Evolutionary conservation across 2,113 vertebrate genomes (phyloP).

Genomic region (Sinocyclocheilus maitianheensis): DNA sequence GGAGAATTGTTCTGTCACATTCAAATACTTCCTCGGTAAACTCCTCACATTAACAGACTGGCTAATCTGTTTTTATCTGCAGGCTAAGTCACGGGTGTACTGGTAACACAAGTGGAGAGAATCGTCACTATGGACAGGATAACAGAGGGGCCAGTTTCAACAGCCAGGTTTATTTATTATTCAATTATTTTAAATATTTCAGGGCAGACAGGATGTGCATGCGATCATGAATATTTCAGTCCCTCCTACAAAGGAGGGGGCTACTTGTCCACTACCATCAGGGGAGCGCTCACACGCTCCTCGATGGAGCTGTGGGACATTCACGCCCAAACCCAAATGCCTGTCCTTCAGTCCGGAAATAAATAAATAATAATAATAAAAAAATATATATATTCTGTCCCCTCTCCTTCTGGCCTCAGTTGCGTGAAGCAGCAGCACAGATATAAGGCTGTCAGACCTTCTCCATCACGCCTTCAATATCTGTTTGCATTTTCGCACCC

Average conservation of each 20-base stretch:
- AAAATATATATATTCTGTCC: neutral
- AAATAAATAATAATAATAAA: neutral
- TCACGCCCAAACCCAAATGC: constrained; percentile 26
- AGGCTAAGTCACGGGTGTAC: constrained; percentile 63
- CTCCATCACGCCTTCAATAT: constrained; percentile 7
- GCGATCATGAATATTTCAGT: constrained; percentile 71
- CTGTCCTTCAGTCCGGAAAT: constrained; percentile 32
- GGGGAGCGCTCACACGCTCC: constrained; percentile 42
- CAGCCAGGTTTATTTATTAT: constrained; percentile 67
- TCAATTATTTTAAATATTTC: constrained; percentile 77
- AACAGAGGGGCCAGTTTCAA: constrained; percentile 50
- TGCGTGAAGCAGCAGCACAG: neutral
- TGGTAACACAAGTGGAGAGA: constrained; percentile 54
- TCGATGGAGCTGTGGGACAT: constrained; percentile 23
- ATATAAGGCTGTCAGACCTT: constrained; percentile 39
- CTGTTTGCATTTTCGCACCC: neutral
- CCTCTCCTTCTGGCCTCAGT: neutral
- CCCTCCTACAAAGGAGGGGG: constrained; percentile 55
- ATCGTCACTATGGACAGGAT: constrained; percentile 40
- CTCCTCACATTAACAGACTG: constrained; percentile 54
- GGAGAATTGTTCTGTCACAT: neutral
- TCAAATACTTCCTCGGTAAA: constrained; percentile 35
- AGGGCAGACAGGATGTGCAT: constrained; percentile 66
- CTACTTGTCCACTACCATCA: constrained; percentile 60
- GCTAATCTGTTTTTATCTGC: constrained; percentile 55